These are phyloP conservation scores for Coryphaenoides rupestris DNA, from an alignment of 2,113 vertebrate genomes.

Conservation along the genomic window DNA sequence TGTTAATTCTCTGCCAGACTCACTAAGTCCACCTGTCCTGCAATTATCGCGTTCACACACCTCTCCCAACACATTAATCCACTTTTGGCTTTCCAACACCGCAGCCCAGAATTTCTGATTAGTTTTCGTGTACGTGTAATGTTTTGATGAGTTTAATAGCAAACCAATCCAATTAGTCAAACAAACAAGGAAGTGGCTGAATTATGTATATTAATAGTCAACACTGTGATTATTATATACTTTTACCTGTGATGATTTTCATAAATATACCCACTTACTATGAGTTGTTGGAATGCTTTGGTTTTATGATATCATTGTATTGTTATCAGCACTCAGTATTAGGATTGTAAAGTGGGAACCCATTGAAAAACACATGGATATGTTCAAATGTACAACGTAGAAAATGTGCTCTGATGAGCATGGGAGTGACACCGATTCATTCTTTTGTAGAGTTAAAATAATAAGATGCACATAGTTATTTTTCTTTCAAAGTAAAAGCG, in stretches of 20 bases:
- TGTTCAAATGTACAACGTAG: not conserved
- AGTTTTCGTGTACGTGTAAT: conserved; percentile 29
- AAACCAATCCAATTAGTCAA: conserved; percentile 28
- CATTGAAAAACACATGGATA: conserved; percentile 19
- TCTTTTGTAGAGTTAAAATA: too few species aligned
- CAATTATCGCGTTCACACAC: conserved; percentile 57
- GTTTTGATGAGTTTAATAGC: conserved; percentile 26
- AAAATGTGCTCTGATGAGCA: too few species aligned
- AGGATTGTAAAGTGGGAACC: conserved; percentile 25
- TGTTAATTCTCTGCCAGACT: conserved; percentile 78
- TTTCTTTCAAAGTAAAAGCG: too few species aligned
- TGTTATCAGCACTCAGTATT: conserved; percentile 23
- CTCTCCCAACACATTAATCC: conserved; percentile 58
- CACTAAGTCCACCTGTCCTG: conserved; percentile 76
- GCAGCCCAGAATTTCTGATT: conserved; percentile 43
- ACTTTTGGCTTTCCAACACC: conserved; percentile 32
- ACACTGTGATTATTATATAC: not conserved
- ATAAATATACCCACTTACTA: not conserved
- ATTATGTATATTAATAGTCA: conserved; percentile 1
- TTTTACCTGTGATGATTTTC: conserved; percentile 19
- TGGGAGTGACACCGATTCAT: too few species aligned
- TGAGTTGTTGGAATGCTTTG: conserved; percentile 18
- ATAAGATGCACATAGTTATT: too few species aligned
- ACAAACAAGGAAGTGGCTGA: conserved; percentile 22
- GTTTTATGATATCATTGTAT: conserved; percentile 21